Percentiles rank a stretch among this genome's conserved stretches.
Conservation (phyloP, 2,888 invertebrate species). For the Drosophila rellima region DNA sequence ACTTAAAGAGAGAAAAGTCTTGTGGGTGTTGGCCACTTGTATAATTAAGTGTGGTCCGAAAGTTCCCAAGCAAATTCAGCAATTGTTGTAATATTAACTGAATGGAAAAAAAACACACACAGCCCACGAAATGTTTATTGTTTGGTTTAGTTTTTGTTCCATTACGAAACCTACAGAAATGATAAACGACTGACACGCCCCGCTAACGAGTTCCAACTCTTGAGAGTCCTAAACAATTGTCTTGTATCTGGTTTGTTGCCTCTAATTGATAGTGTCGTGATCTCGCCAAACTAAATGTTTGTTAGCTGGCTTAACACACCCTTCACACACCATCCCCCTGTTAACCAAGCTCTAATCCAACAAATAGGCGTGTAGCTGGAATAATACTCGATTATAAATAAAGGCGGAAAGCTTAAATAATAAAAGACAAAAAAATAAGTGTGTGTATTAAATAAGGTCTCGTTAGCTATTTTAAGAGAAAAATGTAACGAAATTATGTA, state of each 20-base stretch:
- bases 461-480: constrained; percentile 22
- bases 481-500: constrained; percentile 33
- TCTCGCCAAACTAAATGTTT: constrained; percentile 52
- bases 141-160: constrained; percentile 46
- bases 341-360: not conserved
- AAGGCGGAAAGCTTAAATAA: constrained; percentile 46
- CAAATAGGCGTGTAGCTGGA: constrained; percentile 22
- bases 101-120: constrained; percentile 23
- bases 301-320: constrained; percentile 12
- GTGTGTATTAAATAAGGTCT: constrained; percentile 43
- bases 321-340: not conserved
- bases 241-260: constrained; percentile 66
- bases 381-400: constrained; percentile 42
- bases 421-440: constrained; percentile 15
- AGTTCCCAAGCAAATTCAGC: constrained; percentile 72
- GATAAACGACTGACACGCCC: constrained; percentile 77
- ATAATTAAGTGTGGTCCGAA: constrained; percentile 68
- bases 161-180: constrained; percentile 69
- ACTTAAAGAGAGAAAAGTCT: constrained; percentile 46
- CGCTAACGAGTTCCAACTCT: constrained; percentile 62
- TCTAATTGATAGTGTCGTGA: constrained; percentile 81
- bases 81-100: constrained; percentile 66
- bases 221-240: constrained; percentile 71
- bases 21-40: constrained; percentile 67
- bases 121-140: constrained; percentile 54